Percentiles rank a stretch among this genome's conserved stretches.
These are phyloP conservation scores for Danio jaintianensis DNA, from an alignment of 2,797 vertebrate species.

Conservation along the genomic window DNA sequence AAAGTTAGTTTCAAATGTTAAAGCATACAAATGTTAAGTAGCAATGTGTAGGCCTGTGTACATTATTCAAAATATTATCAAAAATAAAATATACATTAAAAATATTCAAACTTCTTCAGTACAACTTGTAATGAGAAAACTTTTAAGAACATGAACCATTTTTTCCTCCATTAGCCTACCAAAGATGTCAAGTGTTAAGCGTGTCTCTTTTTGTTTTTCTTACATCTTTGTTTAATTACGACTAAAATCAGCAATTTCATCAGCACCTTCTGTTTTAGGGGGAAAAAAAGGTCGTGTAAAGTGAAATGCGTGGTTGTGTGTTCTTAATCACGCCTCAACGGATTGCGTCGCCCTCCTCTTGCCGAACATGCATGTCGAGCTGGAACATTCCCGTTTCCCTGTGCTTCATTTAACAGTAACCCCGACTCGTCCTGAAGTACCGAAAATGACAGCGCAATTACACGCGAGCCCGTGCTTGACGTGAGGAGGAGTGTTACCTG, in stretches of 20 bases:
- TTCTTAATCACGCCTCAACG: slow-evolving; percentile 50
- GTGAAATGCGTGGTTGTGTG: slow-evolving; percentile 38
- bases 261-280: slow-evolving; percentile 33
- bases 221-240: slow-evolving; percentile 45
- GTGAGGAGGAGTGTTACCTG: slow-evolving; percentile 72
- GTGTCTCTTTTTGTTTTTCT: neutral
- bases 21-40: too few relatives aligned
- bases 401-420: slow-evolving; percentile 60
- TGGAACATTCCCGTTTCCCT: slow-evolving; percentile 54
- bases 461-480: slow-evolving; percentile 64
- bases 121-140: neutral
- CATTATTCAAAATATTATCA: too few relatives aligned
- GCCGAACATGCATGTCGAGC: slow-evolving; percentile 47
- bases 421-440: slow-evolving; percentile 70
- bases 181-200: neutral
- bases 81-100: too few relatives aligned
- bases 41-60: too few relatives aligned
- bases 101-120: too few relatives aligned
- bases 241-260: slow-evolving; percentile 20
- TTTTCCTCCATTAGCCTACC: neutral
- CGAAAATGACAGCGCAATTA: slow-evolving; percentile 75
- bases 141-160: neutral
- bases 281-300: slow-evolving; percentile 36
- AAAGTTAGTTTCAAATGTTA: too few relatives aligned
- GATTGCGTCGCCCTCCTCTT: slow-evolving; percentile 51